These are phyloP conservation scores for Ormyrus pomaceus DNA, from an alignment of 2,888 invertebrate genomes.

Conservation along the genomic window DNA sequence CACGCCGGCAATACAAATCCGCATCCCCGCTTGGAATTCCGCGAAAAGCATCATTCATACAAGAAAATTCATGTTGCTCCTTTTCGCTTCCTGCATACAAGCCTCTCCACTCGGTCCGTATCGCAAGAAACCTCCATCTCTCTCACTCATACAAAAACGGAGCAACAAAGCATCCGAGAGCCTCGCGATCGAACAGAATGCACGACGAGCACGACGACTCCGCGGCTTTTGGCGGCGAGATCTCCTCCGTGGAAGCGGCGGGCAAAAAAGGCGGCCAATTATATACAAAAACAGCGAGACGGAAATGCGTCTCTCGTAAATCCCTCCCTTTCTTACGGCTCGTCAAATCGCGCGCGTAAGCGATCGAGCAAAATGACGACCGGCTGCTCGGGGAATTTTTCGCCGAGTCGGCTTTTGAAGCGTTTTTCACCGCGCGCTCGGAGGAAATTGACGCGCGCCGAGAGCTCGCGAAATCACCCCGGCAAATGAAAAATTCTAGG, in stretches of 20 bases:
- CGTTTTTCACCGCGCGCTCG: slow-evolving; percentile 38
- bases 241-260: neutral
- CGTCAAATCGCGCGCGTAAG: slow-evolving; percentile 30
- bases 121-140: neutral
- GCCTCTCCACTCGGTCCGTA: neutral
- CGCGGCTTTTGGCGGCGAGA: slow-evolving; percentile 32
- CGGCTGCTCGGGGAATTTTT: slow-evolving; percentile 37
- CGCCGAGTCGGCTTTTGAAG: slow-evolving; percentile 44
- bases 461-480: neutral
- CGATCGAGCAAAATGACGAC: slow-evolving; percentile 47
- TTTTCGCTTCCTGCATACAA: neutral
- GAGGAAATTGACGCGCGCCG: slow-evolving; percentile 49
- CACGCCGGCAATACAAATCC: slow-evolving; percentile 12
- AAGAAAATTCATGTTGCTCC: slow-evolving; percentile 2
- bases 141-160: neutral
- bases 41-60: slow-evolving; percentile 34
- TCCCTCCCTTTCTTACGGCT: slow-evolving; percentile 16
- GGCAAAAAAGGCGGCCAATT: slow-evolving; percentile 71
- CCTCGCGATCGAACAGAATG: slow-evolving; percentile 48
- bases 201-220: slow-evolving; percentile 29
- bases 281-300: slow-evolving; percentile 67
- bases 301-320: slow-evolving; percentile 53
- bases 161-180: neutral
- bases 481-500: slow-evolving; percentile 45
- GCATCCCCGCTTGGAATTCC: neutral